Conservation (phyloP, 2,797 vertebrate genomes). For the Sebastes cheni region DNA sequence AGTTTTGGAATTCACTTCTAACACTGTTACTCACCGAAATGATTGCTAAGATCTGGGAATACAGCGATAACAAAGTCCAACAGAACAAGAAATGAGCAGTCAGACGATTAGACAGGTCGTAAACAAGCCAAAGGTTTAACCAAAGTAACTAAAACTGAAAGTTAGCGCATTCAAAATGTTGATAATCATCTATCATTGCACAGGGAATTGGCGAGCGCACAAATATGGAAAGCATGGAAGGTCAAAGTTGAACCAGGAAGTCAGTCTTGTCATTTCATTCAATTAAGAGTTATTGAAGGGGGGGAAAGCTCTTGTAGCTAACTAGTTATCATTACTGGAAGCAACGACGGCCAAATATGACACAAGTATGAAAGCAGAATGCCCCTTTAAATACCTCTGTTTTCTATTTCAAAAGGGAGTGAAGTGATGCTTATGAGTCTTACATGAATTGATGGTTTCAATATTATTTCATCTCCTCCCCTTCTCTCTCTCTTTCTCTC, state of each 20-base stretch:
- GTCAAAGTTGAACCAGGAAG: background rate
- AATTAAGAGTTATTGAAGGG: background rate
- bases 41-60: background rate
- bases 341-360: background rate
- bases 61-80: background rate
- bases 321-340: background rate
- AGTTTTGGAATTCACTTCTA: background rate
- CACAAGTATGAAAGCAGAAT: background rate
- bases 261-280: background rate
- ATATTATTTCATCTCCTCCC: slow-evolving; percentile 59
- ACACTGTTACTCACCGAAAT: no score
- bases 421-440: slow-evolving; percentile 48
- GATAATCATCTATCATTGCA: background rate
- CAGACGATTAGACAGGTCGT: background rate
- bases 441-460: slow-evolving; percentile 74
- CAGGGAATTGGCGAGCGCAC: background rate
- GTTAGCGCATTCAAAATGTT: background rate
- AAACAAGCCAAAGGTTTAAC: background rate
- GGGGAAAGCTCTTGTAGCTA: background rate
- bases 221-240: background rate
- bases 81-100: background rate
- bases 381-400: slow-evolving; percentile 12
- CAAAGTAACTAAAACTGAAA: background rate
- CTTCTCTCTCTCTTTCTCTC: background rate
- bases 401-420: slow-evolving; percentile 20